Evolutionary conservation across 2,888 invertebrate genomes (phyloP), one percentile per base, ranked within the genome.

Genomic region (Leptopilina myrica): DNA sequence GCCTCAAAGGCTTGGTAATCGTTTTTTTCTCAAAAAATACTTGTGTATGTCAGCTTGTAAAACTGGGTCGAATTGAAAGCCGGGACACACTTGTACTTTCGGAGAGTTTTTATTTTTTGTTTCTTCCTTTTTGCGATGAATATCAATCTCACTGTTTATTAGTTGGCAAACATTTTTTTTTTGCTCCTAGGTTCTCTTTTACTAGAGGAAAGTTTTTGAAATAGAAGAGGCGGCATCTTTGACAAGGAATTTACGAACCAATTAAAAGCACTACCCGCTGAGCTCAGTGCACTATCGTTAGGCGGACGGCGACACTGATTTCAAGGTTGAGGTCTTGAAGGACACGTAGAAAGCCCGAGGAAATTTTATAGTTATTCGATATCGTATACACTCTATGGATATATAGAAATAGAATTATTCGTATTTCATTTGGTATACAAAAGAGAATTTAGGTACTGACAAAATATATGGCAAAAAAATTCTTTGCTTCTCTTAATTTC

Each of bases 201-300:
- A 59, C 59, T 6, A 14, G 5, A 11, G 56, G 33, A 53, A 73
- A 73, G 69, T 73, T 73, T 20, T 73, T 73, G 73, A 56, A 56
- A 73, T 73, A 73, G 56, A 73, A 69, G 11, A 62, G 73, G 73
- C 73, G 73, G 73, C 73, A 73, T 73, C 73, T 73, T 73, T 73
- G 73, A 73, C 11, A 40, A 40, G 53, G 73, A 73, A 73, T 73
- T 73, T 73, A 73, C 73, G 73, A 73, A 73, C 73, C 73, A 73
- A 73, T 73, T 73, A 73, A 73, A 73, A 73, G 73, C 56, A 73
- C 73, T 73, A 33, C 73, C 73, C 33, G 73, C 73, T 73, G 73
- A 56, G 73, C 73, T 8, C 40, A 59, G 73, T 40, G 40, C 73
- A 59, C 69, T 69, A 73, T 73, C 73, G 56, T 56, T 69, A 69